These are phyloP conservation scores for Neopelma chrysocephalum DNA, from an alignment of 2,797 vertebrate genomes.

Conservation along the genomic window DNA sequence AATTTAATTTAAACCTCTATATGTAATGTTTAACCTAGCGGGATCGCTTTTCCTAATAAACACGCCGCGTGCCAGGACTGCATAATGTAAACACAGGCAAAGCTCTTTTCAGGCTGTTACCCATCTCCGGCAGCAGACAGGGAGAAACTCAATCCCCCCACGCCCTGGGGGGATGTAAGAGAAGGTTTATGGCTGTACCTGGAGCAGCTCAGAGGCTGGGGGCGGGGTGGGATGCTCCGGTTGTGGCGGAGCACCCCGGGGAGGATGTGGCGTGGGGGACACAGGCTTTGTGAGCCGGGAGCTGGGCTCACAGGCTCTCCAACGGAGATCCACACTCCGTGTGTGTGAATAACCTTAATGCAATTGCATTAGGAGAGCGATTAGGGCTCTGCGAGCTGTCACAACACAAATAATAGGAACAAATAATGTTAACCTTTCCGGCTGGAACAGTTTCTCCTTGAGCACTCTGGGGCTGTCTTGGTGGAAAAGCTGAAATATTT, in stretches of 20 bases:
- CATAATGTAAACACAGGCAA: slow-evolving; percentile 11
- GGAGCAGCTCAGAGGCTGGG: not conserved
- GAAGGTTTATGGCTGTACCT: not conserved
- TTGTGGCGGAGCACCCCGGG: not conserved
- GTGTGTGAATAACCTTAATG: slow-evolving; percentile 51
- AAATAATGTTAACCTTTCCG: slow-evolving; percentile 62
- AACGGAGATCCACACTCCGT: not conserved
- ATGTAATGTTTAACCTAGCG: slow-evolving; percentile 36
- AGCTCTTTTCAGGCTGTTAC: not conserved
- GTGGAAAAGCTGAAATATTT: slow-evolving; percentile 38
- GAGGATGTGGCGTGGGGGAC: not conserved
- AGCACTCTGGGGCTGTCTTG: not conserved
- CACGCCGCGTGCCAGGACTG: not conserved
- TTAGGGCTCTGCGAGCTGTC: slow-evolving; percentile 60
- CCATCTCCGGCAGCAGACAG: not conserved
- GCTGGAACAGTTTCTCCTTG: slow-evolving; percentile 52
- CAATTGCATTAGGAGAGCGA: slow-evolving; percentile 55
- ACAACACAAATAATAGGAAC: slow-evolving; percentile 64
- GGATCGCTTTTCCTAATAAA: slow-evolving; percentile 43
- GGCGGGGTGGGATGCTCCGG: not conserved
- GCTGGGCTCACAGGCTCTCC: not conserved
- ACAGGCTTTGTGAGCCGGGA: not conserved
- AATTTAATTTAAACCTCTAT: slow-evolving; percentile 32
- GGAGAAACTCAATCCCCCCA: not conserved
- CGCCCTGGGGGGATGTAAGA: not conserved